phyloP scores from a whole-genome alignment of 2,113 vertebrate genomes.

The Chionomys nivalis region DNA sequence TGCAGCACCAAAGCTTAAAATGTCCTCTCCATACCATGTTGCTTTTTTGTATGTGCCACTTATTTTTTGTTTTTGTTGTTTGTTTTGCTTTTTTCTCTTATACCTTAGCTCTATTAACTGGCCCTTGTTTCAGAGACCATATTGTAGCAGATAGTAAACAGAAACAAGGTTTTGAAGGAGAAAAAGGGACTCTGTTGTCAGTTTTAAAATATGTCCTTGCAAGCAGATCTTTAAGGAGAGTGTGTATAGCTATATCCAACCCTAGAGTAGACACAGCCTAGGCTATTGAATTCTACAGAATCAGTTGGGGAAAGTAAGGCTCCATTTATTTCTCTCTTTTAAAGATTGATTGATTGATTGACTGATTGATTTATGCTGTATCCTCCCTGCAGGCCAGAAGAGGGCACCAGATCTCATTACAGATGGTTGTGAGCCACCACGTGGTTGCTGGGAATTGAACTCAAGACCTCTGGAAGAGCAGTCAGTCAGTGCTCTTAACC shows the following conservation, averaged over 20 bases:
- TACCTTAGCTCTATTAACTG: not conserved
- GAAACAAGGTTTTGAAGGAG: conserved; percentile 42
- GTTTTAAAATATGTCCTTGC: conserved; percentile 7
- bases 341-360: too few relatives aligned
- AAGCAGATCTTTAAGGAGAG: conserved; percentile 49
- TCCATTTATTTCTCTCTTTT: not conserved
- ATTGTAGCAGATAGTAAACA: not conserved
- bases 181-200: not conserved
- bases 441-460: too few relatives aligned
- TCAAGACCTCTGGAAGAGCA: too few relatives aligned
- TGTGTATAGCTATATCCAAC: not conserved
- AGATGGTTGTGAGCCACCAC: too few relatives aligned
- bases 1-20: conserved; percentile 23
- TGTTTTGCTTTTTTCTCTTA: not conserved
- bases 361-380: too few relatives aligned
- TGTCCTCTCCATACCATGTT: conserved; percentile 3
- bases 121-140: not conserved
- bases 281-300: not conserved
- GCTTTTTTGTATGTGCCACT: conserved; percentile 34
- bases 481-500: too few relatives aligned
- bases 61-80: not conserved
- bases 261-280: not conserved
- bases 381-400: too few relatives aligned
- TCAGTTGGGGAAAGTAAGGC: not conserved
- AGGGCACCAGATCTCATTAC: too few relatives aligned